A percentile compares a stretch with the other conserved stretches of the same genome.
Evolutionary conservation across 1,140 invertebrate genomes (phyloP).

Genomic region (Orchestia grillus): DNA sequence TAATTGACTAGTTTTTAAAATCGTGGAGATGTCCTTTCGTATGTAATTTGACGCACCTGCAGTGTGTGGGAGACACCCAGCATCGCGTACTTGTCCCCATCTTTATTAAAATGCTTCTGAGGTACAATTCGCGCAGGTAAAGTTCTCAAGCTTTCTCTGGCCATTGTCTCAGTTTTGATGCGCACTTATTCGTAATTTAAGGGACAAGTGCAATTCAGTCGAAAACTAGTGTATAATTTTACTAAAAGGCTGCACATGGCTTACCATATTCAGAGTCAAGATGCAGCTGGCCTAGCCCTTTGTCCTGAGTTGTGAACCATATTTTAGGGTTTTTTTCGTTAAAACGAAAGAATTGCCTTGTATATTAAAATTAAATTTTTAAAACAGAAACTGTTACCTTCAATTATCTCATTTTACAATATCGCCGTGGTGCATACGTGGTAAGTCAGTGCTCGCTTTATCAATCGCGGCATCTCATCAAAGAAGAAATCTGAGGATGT

Average conservation of each 20-base stretch:
- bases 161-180: neutral
- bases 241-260: neutral
- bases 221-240: neutral
- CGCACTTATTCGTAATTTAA: neutral
- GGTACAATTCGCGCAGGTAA: neutral
- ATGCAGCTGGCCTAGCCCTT: neutral
- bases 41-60: no score
- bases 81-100: neutral
- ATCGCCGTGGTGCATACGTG: neutral
- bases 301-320: neutral
- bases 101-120: neutral
- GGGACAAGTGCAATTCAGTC: neutral
- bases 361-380: neutral
- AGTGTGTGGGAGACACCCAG: no score
- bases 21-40: no score
- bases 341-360: neutral
- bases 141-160: neutral
- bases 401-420: neutral
- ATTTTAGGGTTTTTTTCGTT: neutral
- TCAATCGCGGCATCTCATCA: neutral
- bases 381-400: neutral
- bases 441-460: neutral
- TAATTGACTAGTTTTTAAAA: no score
- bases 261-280: neutral
- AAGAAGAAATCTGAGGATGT: neutral